These are phyloP conservation scores for Oreochromis spilurus DNA, from an alignment of 2,113 vertebrate species.

Conservation along the genomic window DNA sequence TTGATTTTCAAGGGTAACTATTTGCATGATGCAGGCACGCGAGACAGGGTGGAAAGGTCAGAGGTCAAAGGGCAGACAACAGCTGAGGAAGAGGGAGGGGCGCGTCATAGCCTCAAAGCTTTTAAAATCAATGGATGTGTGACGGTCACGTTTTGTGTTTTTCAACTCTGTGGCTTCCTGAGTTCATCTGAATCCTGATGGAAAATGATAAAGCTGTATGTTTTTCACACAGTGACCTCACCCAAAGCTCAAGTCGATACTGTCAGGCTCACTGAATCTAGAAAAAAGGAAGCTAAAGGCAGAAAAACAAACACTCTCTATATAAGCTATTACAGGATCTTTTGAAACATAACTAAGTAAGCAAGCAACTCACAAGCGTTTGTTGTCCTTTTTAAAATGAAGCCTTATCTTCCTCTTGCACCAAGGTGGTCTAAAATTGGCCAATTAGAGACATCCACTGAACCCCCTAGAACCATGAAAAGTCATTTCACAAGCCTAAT, in stretches of 20 bases:
- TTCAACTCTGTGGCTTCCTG: not conserved
- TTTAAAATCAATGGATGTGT: not conserved
- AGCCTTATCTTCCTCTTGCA: slow-evolving; percentile 18
- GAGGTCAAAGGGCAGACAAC: slow-evolving; percentile 20
- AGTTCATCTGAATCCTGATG: slow-evolving; percentile 6
- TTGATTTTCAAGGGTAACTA: not conserved
- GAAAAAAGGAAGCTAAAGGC: not conserved
- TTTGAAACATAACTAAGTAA: not conserved
- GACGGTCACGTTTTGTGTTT: not conserved
- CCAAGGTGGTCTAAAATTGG: slow-evolving; percentile 16
- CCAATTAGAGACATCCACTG: slow-evolving; percentile 39
- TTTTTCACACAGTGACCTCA: not conserved
- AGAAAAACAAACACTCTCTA: not conserved
- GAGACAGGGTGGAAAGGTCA: not conserved
- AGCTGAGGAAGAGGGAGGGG: slow-evolving; percentile 1
- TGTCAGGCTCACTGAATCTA: not conserved
- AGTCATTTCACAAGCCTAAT: not conserved
- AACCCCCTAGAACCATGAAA: slow-evolving; percentile 27
- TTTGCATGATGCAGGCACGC: not conserved
- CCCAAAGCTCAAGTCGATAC: not conserved
- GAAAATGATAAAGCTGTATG: not conserved
- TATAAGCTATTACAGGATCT: not conserved
- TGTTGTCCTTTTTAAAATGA: not conserved
- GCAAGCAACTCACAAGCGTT: not conserved
- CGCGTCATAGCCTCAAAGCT: not conserved